Evolutionary conservation across 2,113 vertebrate species (phyloP).

Genomic region (Phyllopteryx taeniolatus): DNA sequence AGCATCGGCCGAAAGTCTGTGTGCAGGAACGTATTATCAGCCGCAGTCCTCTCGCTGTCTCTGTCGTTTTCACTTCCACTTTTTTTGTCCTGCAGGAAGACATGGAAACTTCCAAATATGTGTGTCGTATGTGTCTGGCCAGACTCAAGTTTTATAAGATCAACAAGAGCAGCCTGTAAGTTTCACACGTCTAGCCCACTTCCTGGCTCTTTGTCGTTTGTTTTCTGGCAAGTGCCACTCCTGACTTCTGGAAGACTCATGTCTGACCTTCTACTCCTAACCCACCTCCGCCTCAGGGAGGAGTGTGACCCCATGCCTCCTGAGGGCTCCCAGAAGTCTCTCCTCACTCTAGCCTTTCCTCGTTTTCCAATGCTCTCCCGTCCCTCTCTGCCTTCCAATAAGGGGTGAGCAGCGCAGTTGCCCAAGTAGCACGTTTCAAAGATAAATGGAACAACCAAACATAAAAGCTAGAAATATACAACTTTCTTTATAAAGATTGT

Average conservation of each 20-base stretch:
- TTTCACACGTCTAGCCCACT: constrained; percentile 32
- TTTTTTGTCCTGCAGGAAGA: constrained; percentile 81
- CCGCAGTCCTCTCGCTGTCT: constrained; percentile 12
- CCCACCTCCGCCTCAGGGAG: constrained; percentile 81
- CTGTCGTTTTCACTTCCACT: constrained; percentile 23
- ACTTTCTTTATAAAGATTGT: background rate
- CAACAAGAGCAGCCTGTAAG: constrained; percentile 94
- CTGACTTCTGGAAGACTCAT: background rate
- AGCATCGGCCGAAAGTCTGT: constrained; percentile 15
- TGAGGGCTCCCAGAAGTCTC: constrained; percentile 86
- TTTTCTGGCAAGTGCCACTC: constrained; percentile 6
- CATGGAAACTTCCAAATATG: constrained; percentile 98
- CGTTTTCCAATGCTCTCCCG: constrained; percentile 89
- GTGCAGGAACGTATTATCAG: constrained; percentile 8
- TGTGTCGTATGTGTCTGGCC: constrained; percentile 94
- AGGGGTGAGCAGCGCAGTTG: constrained; percentile 83
- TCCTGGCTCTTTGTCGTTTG: constrained; percentile 45
- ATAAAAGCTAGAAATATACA: too few species aligned
- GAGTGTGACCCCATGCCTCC: constrained; percentile 79
- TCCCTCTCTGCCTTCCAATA: constrained; percentile 81
- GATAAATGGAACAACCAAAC: background rate
- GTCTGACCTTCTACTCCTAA: constrained; percentile 35
- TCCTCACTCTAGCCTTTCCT: constrained; percentile 87
- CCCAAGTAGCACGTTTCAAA: constrained; percentile 20
- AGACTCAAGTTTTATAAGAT: constrained; percentile 97